A percentile compares a stretch with the other conserved stretches of the same genome.
Conservation (phyloP, 35 echinoderm and acorn worm species). For the Strongylocentrotus purpuratus region DNA sequence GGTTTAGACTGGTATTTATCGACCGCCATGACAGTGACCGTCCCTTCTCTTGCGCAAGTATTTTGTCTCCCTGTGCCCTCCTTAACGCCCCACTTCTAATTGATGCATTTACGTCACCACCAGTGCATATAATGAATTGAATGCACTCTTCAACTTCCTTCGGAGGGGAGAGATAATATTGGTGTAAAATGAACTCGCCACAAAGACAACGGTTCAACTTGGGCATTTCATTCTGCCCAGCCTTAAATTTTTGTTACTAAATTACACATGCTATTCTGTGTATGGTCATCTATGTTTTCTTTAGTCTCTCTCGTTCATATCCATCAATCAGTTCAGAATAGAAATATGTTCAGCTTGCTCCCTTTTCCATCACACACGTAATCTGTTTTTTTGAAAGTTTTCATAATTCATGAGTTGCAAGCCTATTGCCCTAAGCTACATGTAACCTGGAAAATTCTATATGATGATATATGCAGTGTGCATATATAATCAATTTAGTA, state of each 20-base stretch:
- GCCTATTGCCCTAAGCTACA: too few species aligned
- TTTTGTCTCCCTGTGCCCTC: neutral
- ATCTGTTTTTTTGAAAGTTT: too few species aligned
- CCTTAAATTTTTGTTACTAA: neutral
- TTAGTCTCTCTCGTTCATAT: neutral
- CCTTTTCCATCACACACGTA: too few species aligned
- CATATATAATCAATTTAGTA: too few species aligned
- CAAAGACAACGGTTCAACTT: neutral
- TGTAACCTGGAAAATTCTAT: too few species aligned
- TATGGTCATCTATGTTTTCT: neutral
- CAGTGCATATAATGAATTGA: constrained; percentile 42
- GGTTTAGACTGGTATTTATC: neutral
- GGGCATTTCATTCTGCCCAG: neutral
- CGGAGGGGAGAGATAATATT: neutral
- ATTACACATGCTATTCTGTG: neutral
- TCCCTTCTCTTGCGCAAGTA: neutral
- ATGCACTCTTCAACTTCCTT: constrained; percentile 6
- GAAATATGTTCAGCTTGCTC: too few species aligned
- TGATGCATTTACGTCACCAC: constrained; percentile 36
- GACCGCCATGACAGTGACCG: constrained; percentile 19
- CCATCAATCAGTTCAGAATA: too few species aligned
- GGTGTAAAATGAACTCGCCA: neutral
- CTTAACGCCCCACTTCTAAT: constrained; percentile 37
- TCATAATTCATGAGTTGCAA: too few species aligned
- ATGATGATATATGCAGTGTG: too few species aligned